phyloP scores from a whole-genome alignment of 2,888 invertebrate species.

The Apotomis capreana region DNA sequence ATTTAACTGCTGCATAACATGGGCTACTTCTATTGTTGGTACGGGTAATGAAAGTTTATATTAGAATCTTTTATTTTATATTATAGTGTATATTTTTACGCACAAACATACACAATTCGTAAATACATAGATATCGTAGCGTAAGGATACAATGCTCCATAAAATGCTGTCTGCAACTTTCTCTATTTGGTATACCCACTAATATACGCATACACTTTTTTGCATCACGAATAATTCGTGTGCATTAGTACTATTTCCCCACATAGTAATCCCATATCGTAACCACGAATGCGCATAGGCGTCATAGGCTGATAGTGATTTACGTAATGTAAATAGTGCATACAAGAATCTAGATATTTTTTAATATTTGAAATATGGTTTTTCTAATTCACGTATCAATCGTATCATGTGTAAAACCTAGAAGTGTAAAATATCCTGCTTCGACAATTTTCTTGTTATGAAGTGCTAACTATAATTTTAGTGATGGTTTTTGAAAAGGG shows the following conservation, averaged over 20 bases:
- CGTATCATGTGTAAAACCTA: slow-evolving; percentile 38
- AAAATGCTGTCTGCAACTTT: not conserved
- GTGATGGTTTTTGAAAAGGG: not conserved
- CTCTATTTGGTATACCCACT: not conserved
- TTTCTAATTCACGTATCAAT: slow-evolving; percentile 40
- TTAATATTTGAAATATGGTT: slow-evolving; percentile 33
- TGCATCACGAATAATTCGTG: not conserved
- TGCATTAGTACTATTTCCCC: slow-evolving; percentile 3
- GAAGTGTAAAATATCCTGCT: slow-evolving; percentile 13
- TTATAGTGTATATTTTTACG: not conserved
- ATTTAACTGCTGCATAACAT: too few relatives aligned
- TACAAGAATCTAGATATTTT: slow-evolving; percentile 42
- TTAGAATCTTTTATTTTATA: not conserved
- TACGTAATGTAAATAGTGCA: slow-evolving; percentile 37
- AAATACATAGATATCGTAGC: slow-evolving; percentile 9
- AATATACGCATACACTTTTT: not conserved
- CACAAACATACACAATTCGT: not conserved
- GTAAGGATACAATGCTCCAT: not conserved
- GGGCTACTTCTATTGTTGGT: not conserved
- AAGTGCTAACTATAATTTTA: not conserved
- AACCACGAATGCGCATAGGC: slow-evolving; percentile 41
- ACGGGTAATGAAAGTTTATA: not conserved
- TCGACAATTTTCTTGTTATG: too few relatives aligned
- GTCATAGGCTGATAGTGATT: slow-evolving; percentile 31
- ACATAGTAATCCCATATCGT: slow-evolving; percentile 10